phyloP scores from a whole-genome alignment of 2,113 vertebrate species.

The Noctilio leporinus region DNA sequence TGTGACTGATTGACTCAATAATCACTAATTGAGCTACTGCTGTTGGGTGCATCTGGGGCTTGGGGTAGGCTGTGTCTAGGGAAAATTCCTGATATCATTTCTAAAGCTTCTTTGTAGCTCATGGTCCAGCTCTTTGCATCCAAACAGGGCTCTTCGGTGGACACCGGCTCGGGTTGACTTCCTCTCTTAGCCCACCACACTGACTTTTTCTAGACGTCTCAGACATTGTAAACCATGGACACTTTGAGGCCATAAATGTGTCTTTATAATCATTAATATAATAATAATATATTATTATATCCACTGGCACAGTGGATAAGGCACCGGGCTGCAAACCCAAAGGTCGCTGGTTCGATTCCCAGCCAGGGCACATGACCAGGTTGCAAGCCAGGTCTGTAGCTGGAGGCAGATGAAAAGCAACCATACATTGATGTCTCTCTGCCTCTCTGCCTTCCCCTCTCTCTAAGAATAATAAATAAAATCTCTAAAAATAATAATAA shows the following conservation, averaged over 20 bases:
- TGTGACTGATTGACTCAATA: not conserved
- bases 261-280: not conserved
- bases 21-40: not conserved
- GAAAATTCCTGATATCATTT: not conserved
- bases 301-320: too few relatives aligned
- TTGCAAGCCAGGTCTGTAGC: too few relatives aligned
- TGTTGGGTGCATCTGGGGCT: not conserved
- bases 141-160: not conserved
- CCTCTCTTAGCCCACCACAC: not conserved
- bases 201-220: not conserved
- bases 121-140: not conserved
- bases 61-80: not conserved
- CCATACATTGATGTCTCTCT: too few relatives aligned
- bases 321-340: too few relatives aligned
- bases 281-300: too few relatives aligned
- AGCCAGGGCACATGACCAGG: too few relatives aligned
- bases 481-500: too few relatives aligned
- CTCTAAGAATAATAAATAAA: too few relatives aligned
- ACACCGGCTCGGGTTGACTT: not conserved
- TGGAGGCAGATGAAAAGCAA: too few relatives aligned
- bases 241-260: not conserved
- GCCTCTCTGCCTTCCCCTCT: too few relatives aligned
- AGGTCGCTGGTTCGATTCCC: too few relatives aligned
- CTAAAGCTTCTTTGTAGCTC: not conserved
- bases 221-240: not conserved